phyloP scores from a whole-genome alignment of 1,140 invertebrate species.

The Cherax quadricarinatus region DNA sequence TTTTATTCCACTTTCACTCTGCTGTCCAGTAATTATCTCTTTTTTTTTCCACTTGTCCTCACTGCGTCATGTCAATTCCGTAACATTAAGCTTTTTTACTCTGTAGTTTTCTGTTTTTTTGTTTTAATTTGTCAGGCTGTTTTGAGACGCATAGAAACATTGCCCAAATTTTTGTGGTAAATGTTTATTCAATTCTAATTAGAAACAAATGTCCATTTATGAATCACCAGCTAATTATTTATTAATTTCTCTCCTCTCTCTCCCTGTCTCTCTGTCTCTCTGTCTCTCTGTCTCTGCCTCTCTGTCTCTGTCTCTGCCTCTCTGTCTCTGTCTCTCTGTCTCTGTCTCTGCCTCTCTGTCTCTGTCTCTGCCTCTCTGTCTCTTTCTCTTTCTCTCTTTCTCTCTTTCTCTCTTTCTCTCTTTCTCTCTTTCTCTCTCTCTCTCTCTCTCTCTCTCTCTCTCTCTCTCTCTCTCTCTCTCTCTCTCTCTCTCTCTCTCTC shows the following conservation, averaged over 20 bases:
- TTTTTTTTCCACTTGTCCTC: too few relatives aligned
- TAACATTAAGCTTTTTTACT: too few relatives aligned
- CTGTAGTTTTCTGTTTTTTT: too few relatives aligned
- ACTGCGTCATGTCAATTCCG: too few relatives aligned
- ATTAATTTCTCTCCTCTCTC: not conserved
- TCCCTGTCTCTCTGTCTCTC: not conserved
- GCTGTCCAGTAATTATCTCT: too few relatives aligned
- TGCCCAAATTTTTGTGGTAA: too few relatives aligned
- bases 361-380: not conserved
- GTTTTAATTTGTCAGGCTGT: too few relatives aligned
- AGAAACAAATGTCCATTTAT: too few relatives aligned
- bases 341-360: not conserved
- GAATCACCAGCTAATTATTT: too few relatives aligned
- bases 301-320: not conserved
- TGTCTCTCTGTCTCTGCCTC: not conserved
- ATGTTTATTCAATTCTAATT: too few relatives aligned
- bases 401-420: conserved; percentile 1
- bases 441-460: conserved; percentile 26
- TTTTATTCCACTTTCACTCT: too few relatives aligned
- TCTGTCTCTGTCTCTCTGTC: not conserved
- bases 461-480: conserved; percentile 28
- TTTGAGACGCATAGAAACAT: too few relatives aligned
- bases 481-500: conserved; percentile 17
- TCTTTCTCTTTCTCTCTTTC: not conserved
- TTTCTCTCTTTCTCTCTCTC: not conserved